Evolutionary conservation across 2,113 vertebrate genomes (phyloP), one percentile per base, ranked within the genome.

Genomic region (Bothrops jararaca): DNA sequence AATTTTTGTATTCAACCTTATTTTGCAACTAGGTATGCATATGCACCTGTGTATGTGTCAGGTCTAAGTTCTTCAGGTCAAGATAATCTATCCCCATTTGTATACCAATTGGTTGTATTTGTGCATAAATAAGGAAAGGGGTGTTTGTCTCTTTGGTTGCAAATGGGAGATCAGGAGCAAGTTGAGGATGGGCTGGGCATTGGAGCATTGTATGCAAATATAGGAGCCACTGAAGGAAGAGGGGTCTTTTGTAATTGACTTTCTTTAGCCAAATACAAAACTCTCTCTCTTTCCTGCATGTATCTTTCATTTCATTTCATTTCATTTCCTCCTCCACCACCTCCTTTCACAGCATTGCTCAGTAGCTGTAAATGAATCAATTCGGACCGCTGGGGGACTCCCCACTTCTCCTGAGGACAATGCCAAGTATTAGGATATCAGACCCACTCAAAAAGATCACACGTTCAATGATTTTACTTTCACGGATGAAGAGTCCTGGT

Each of bases 391-490:
- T 97, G 94, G 94, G 94, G 95, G 94, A 26, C 80, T 86, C 11
- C 39, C 23, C 5, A 60, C 56, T 52, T 22, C 34, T 85, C 9
- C 52, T 86, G 96, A 98, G 98, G 98, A 98, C 97, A 98, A 98
- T 98, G 97, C 93, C 45, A 93, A 98, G 97, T 97, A 98, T 97
- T 97, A 98, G 98, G 97, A 97, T 97, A 97, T 98, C 97, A 97
- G 96, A 96, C 96, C 95, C 97, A 95, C 97, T 97, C 96, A 95
- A 97, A 96, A 98, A 97, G 97, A 97, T 98, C 97, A 97, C 96
- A 96, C 97, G 97, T 97, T 98, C 98, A 98, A 97, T 98, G 98
- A 98, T 99, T 98, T 98, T 97, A 97, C 98, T 98, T 98, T 98
- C 98, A 98, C 97, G 98, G 98, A 98, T 98, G 98, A 98, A 97